These are phyloP conservation scores for Diprion similis DNA, from an alignment of 1,140 invertebrate genomes.

Conservation along the genomic window DNA sequence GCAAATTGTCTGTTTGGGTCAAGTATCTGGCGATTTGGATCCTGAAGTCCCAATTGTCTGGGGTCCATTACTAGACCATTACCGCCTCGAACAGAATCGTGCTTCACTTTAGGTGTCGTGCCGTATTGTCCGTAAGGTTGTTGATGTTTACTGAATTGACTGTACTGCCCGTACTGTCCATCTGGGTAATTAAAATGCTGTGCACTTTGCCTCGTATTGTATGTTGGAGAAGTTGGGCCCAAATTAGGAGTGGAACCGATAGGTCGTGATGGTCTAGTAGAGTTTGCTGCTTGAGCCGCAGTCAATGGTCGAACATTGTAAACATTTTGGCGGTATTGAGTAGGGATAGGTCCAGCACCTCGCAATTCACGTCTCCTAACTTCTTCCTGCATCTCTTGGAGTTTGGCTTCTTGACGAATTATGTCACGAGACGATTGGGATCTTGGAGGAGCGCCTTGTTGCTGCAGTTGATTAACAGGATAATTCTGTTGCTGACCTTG, in stretches of 20 bases:
- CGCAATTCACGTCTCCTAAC: constrained; percentile 75
- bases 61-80: constrained; percentile 13
- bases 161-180: constrained; percentile 42
- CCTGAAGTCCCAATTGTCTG: constrained; percentile 35
- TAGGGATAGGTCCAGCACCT: constrained; percentile 44
- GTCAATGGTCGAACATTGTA: constrained; percentile 50
- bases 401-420: constrained; percentile 76
- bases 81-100: constrained; percentile 26
- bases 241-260: constrained; percentile 50
- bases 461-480: constrained; percentile 40
- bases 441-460: constrained; percentile 52
- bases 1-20: constrained; percentile 43
- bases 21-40: constrained; percentile 36
- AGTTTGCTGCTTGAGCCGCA: constrained; percentile 44
- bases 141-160: constrained; percentile 36
- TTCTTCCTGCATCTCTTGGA: constrained; percentile 85
- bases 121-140: constrained; percentile 38
- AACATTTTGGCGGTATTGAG: constrained; percentile 49
- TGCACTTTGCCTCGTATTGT: constrained; percentile 36
- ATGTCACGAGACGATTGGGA: constrained; percentile 67
- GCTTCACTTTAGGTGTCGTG: constrained; percentile 36
- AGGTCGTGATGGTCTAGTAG: constrained; percentile 40
- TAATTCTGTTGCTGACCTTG: constrained; percentile 47
- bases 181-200: constrained; percentile 49
- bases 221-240: constrained; percentile 45